phyloP scores from a whole-genome alignment of 2,113 vertebrate species.

The Phalacrocorax pelagicus region DNA sequence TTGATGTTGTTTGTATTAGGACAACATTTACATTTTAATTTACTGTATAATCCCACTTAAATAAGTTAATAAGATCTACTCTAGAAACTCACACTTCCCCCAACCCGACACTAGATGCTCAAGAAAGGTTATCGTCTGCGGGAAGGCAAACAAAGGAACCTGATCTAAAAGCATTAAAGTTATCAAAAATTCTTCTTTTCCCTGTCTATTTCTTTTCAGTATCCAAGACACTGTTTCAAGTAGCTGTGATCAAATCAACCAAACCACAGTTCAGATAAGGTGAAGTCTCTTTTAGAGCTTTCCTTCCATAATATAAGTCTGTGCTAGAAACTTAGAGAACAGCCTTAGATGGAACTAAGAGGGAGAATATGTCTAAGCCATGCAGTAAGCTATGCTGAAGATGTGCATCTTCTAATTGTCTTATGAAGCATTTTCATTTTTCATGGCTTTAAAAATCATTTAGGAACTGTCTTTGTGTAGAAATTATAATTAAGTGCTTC shows the following conservation, averaged over 20 bases:
- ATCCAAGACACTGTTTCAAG: background rate
- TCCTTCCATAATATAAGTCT: background rate
- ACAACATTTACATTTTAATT: background rate
- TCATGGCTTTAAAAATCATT: background rate
- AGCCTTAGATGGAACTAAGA: background rate
- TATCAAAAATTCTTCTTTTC: background rate
- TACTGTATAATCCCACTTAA: background rate
- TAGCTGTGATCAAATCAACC: background rate
- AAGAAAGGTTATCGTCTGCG: background rate
- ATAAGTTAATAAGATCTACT: background rate
- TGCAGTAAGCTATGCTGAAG: background rate
- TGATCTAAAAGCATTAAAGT: background rate
- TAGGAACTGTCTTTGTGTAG: background rate
- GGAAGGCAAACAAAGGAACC: background rate
- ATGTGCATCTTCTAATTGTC: background rate
- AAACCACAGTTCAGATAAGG: background rate
- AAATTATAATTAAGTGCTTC: conserved; percentile 10
- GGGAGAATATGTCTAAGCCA: background rate
- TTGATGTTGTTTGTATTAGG: background rate
- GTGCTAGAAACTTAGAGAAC: background rate
- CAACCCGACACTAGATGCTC: background rate
- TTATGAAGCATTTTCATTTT: background rate
- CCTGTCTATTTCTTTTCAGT: background rate
- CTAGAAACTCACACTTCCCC: background rate
- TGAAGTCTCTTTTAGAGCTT: background rate